Evolutionary conservation across 2,113 vertebrate species (phyloP).

Genomic region (Calyptommatus sinebrachiatus): DNA sequence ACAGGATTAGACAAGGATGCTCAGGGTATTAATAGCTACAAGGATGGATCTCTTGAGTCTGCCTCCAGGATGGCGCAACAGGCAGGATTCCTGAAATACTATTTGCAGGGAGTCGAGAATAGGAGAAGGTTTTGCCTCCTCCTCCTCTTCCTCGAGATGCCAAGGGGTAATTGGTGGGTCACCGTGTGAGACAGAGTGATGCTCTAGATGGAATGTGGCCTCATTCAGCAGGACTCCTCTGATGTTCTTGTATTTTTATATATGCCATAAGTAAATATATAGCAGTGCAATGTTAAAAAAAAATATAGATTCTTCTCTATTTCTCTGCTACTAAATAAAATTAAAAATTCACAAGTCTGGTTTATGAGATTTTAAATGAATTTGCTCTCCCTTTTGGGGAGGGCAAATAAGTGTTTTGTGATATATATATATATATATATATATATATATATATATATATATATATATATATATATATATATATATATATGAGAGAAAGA

Average conservation of each 20-base stretch:
- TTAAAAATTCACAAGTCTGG: constrained; percentile 91
- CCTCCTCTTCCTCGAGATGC: no score
- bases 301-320: constrained; percentile 86
- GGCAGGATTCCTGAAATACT: no score
- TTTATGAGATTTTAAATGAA: constrained; percentile 91
- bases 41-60: no score
- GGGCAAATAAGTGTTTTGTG: constrained; percentile 91
- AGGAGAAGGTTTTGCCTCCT: no score
- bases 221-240: no score
- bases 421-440: constrained; percentile 79
- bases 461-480: constrained; percentile 79
- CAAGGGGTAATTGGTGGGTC: no score
- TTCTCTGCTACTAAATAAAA: constrained; percentile 93
- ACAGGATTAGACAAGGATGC: no score
- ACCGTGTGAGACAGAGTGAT: no score
- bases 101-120: no score
- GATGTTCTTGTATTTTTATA: constrained; percentile 50
- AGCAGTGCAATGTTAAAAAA: constrained; percentile 81
- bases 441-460: constrained; percentile 78
- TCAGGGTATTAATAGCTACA: no score
- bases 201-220: no score
- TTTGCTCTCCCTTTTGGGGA: constrained; percentile 87
- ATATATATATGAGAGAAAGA: constrained; percentile 72
- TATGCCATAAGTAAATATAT: constrained; percentile 92
- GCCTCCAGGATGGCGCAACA: no score